A percentile compares a stretch with the other conserved stretches of the same genome.
Conservation (phyloP, 2,797 vertebrate species). For the Anguilla pacifica region DNA sequence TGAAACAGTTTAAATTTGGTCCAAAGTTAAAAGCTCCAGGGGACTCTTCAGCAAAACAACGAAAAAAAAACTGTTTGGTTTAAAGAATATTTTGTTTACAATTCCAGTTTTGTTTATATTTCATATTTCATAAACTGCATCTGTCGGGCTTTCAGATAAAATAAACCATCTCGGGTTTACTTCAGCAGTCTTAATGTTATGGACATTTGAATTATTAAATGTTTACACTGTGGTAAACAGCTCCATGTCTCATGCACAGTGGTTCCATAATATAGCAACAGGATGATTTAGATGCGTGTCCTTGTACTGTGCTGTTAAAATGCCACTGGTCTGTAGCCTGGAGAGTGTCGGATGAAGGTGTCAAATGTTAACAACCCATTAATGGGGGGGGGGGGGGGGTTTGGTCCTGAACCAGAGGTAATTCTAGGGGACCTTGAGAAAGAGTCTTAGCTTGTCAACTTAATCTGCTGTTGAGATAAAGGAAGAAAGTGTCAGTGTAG, state of each 20-base stretch:
- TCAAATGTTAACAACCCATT: neutral
- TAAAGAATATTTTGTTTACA: neutral
- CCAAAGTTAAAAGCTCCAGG: too few relatives aligned
- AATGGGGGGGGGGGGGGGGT: too few relatives aligned
- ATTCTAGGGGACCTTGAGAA: neutral
- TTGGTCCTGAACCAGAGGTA: neutral
- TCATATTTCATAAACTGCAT: neutral
- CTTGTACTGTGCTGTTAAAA: neutral
- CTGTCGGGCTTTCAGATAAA: neutral
- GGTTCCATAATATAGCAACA: neutral
- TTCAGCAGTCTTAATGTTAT: neutral
- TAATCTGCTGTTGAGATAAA: too few relatives aligned
- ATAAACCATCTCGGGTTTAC: neutral
- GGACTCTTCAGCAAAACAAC: neutral
- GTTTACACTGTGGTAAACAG: neutral
- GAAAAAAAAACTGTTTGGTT: neutral
- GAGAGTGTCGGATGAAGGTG: neutral
- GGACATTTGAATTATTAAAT: neutral
- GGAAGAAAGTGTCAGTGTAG: too few relatives aligned
- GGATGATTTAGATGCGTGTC: neutral
- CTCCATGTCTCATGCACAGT: neutral
- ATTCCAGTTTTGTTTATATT: neutral
- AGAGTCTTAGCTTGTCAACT: neutral
- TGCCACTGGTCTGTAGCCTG: neutral
- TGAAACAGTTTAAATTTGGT: too few relatives aligned